Base-by-base conservation (phyloP, 2,888 invertebrate species). In the Ariolimax columbianus region DNA sequence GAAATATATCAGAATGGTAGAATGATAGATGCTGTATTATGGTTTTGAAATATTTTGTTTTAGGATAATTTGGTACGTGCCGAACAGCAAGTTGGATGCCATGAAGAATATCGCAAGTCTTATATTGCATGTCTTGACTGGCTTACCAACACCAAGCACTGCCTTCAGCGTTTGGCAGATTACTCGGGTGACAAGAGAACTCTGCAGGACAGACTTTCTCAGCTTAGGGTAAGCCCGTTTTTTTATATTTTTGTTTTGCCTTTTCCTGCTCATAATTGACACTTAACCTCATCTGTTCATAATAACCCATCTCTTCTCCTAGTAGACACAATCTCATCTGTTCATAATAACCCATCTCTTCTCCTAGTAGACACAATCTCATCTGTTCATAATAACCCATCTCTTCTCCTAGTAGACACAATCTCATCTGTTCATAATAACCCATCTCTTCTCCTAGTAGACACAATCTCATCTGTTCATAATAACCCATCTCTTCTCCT, bases 111-210 rank as follows among this genome's bases (percentile, higher is more conserved):
- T 86, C 90, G 91, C 59, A 90, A 91, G 78, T 86, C 90, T 4
- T 93, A 93, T 86, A 91, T 91, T 59, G 87, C 88, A 70, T 91
- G 91, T 86, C 89, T 93, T 40, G 93, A 92, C 82, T 97, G 97
- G 94, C 97, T 98, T 91, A 97, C 98, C 92, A 97, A 97, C 91
- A 95, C 97, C 47, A 97, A 97, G 97, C 98, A 98, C 92, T 96
- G 96, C 88, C 95, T 98, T 26, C 96, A 97, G 85, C 95, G 96
- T 83, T 96, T 97, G 88, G 97, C 93, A 92, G 98, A 98, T 94
- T 97, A 96, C 90, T 96, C 97, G 68, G 98, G 98, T 23, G 98
- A 97, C 90, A 97, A 97, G 94, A 95, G 96, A 40, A 96, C 96
- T 0, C 94, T 98, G 30, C 97, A 97, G 92, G 96, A 96, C 47